Conservation (phyloP, 2,113 vertebrate genomes). For the Cynocephalus volans region DNA sequence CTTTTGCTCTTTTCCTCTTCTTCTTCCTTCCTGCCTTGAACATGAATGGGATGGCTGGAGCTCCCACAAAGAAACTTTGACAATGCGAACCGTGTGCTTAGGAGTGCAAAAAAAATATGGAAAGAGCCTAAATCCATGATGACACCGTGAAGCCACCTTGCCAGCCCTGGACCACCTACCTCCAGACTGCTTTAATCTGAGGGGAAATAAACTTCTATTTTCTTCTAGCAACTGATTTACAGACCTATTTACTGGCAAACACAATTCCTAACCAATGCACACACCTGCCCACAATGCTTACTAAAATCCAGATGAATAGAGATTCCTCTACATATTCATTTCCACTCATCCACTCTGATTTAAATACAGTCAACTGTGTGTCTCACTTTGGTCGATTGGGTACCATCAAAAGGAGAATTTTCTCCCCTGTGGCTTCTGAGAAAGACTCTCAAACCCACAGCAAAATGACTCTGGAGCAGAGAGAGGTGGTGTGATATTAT, state of each 20-base stretch:
- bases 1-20: background rate
- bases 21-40: background rate
- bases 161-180: background rate
- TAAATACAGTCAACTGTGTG: background rate
- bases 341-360: background rate
- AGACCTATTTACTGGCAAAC: background rate
- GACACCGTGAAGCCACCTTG: background rate
- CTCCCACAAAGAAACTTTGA: background rate
- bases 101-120: background rate
- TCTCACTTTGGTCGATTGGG: conserved; percentile 35
- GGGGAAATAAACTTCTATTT: background rate
- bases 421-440: conserved; percentile 3
- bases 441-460: background rate
- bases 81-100: background rate
- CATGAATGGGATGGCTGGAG: background rate
- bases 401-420: conserved; percentile 19
- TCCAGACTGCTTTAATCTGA: background rate
- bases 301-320: background rate
- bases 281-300: background rate
- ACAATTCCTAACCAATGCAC: background rate
- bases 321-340: background rate
- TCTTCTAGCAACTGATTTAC: conserved; percentile 6
- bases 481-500: background rate
- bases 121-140: background rate
- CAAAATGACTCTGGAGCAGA: background rate